Evolutionary conservation across 1,140 invertebrate genomes (phyloP), one percentile per base, ranked within the genome.

Genomic region (Bombus vancouverensis): DNA sequence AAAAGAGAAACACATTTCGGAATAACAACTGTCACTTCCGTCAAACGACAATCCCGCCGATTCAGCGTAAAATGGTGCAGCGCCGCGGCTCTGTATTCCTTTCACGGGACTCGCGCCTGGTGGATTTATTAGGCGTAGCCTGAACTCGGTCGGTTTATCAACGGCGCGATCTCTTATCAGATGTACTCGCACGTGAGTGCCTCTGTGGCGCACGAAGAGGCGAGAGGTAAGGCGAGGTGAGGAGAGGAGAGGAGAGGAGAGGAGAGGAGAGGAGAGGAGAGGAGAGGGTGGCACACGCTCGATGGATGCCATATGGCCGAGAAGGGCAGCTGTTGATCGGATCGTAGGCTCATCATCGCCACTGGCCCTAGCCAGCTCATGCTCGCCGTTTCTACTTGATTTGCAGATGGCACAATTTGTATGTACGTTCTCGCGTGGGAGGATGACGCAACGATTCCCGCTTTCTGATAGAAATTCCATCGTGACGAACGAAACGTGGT

Each of bases 131-230:
- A 86, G n/a, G 53, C 79, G 65, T 87, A 57, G 42, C 57, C 57
- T 78, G n/a, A 57, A 77, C 12, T 44, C 37, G 70, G 62, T n/a
- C 10, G 28, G 25, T 34, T 90, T 93, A 93, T 93, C 92, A 78
- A 57, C 76, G 85, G 87, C 86, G 88, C 57, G 83, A 93, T 93
- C 92, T 92, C 90, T 92, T 92, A 92, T 92, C 92, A 85, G 91
- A 92, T 92, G 84, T 85, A 81, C 81, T 57, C 37, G 57, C 42
- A 73, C 53, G 86, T 62, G 84, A 81, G 87, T 86, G 88, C 59
- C 32, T 62, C 70, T 47, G 57, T 22, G 47, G 34, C 72, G 53
- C 59, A n/a, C 59, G 59, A 62, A 62, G 59, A 62, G 25, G 28
- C 28, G 59, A 42, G 6, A 68, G 34, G 37, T 13, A 25, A 44